Evolutionary conservation across 1,140 invertebrate genomes (phyloP).

Genomic region (Reticulitermes speratus): DNA sequence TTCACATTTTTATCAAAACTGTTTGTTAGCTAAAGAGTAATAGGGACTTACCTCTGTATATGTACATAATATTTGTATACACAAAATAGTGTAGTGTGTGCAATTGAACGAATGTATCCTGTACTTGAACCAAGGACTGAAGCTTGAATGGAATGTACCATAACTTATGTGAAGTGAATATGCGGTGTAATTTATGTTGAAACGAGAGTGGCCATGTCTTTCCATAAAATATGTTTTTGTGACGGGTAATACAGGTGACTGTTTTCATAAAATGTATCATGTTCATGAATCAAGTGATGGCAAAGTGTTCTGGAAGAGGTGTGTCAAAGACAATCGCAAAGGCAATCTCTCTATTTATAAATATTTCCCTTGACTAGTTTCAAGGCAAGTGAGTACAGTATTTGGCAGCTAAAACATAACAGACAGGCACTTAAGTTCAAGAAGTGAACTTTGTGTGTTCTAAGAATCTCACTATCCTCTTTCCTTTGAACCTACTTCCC

Average conservation of each 20-base stretch:
- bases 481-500: neutral
- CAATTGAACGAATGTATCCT: neutral
- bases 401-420: neutral
- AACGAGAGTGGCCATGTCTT: neutral
- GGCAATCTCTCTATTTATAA: neutral
- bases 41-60: conserved; percentile 1
- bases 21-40: neutral
- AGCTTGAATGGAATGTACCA: neutral
- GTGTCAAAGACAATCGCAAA: conserved; percentile 14
- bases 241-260: neutral
- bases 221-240: neutral
- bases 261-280: neutral
- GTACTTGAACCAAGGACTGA: neutral
- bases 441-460: conserved; percentile 10
- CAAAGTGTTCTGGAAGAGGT: conserved; percentile 2
- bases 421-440: conserved; percentile 19
- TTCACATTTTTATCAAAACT: conserved; percentile 11
- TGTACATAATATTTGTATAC: conserved; percentile 14
- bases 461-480: neutral
- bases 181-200: neutral
- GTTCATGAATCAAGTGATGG: neutral
- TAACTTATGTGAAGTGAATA: neutral
- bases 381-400: conserved; percentile 14
- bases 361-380: neutral
- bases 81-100: neutral